Conservation (phyloP, 2,888 invertebrate species). For the Rosalia funebris region DNA sequence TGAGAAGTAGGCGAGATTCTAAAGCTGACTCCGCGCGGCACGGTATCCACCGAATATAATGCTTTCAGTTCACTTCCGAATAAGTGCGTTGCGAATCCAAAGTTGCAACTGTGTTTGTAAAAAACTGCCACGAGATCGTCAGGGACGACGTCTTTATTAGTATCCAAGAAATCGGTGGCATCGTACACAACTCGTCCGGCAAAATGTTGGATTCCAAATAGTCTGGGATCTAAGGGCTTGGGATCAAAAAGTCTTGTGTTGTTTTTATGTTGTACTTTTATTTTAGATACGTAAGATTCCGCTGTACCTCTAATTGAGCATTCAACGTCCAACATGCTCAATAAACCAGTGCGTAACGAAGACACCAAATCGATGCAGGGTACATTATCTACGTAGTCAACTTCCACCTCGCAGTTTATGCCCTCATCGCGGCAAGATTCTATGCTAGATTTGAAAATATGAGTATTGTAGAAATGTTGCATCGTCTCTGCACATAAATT, state of each 20-base stretch:
- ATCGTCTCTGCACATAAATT: constrained; percentile 96
- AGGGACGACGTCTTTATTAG: constrained; percentile 91
- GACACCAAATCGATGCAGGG: constrained; percentile 96
- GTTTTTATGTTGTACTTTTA: constrained; percentile 81
- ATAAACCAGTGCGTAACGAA: constrained; percentile 87
- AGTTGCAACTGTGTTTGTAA: constrained; percentile 91
- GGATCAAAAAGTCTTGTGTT: constrained; percentile 85
- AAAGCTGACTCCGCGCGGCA: constrained; percentile 82
- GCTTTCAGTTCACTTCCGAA: constrained; percentile 93
- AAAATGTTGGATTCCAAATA: constrained; percentile 93
- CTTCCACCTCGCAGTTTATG: constrained; percentile 87
- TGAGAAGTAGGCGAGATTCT: constrained; percentile 91
- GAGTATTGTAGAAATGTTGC: constrained; percentile 98
- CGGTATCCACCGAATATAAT: constrained; percentile 77
- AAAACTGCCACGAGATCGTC: constrained; percentile 93
- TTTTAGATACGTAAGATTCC: constrained; percentile 83
- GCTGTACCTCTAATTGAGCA: constrained; percentile 85
- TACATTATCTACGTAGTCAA: constrained; percentile 94
- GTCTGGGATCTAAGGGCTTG: constrained; percentile 80
- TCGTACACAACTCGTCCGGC: constrained; percentile 88
- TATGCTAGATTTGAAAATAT: constrained; percentile 93
- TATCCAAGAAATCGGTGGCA: constrained; percentile 87
- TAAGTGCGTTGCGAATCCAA: constrained; percentile 97
- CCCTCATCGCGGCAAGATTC: constrained; percentile 95
- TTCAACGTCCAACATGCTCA: constrained; percentile 93